Evolutionary conservation across 64 coral and sea anemone genomes (phyloP).

Genomic region (Dendrophyllia cribrosa): DNA sequence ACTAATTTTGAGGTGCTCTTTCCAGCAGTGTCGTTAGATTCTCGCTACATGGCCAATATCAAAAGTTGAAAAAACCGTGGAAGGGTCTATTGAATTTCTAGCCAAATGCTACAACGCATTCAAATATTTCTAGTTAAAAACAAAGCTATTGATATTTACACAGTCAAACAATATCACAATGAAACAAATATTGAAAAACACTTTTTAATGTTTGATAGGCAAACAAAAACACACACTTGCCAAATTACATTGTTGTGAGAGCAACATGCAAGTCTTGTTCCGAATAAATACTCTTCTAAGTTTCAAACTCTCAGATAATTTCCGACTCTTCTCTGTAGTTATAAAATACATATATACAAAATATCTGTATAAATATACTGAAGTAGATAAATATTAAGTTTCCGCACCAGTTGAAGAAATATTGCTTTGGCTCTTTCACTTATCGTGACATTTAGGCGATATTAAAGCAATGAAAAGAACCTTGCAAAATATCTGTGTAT

Average conservation of each 20-base stretch:
- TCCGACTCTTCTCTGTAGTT: conserved; percentile 73
- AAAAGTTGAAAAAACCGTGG: too few species aligned
- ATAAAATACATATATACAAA: conserved; percentile 99
- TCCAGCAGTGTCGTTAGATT: too few species aligned
- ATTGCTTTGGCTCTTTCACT: conserved; percentile 1
- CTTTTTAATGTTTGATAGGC: conserved; percentile 63
- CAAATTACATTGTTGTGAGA: conserved; percentile 61
- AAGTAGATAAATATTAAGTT: conserved; percentile 94
- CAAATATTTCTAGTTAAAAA: too few species aligned
- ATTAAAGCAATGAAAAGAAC: background rate
- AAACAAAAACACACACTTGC: conserved; percentile 75
- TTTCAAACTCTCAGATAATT: conserved; percentile 77
- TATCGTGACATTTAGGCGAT: background rate
- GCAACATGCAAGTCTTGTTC: conserved; percentile 61
- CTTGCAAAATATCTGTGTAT: background rate
- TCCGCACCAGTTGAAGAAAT: conserved; percentile 47
- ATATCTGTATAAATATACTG: conserved; percentile 98
- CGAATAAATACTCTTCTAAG: conserved; percentile 91
- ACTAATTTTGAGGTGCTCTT: too few species aligned
- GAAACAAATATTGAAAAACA: conserved; percentile 11
- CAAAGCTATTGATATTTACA: background rate
- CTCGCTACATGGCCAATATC: too few species aligned
- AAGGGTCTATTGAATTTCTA: too few species aligned
- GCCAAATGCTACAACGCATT: too few species aligned
- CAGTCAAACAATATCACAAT: background rate